Base-by-base conservation (phyloP, 2,113 vertebrate species). In the Thryonomys swinderianus region DNA sequence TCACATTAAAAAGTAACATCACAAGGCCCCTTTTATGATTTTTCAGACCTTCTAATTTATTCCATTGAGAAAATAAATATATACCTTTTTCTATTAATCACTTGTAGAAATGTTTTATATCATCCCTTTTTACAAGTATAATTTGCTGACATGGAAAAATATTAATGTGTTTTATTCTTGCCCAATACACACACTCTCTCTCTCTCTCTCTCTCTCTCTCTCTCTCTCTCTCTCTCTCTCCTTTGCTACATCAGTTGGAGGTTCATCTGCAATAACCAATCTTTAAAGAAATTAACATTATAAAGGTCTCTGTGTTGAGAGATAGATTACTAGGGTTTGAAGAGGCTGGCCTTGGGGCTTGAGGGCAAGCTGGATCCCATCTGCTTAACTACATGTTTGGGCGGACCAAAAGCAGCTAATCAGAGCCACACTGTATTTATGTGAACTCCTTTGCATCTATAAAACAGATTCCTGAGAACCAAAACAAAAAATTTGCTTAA, bases 341-440 rank as follows among this genome's bases (percentile, higher is more conserved):
- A n/a, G 81, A 88, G 61, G 30, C 23, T 93, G 34, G 80, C 91
- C 62, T 88, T 57, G 13, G 69, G 40, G 79, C 32, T 85, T 27
- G 12, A 93, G 71, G 66, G 20, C 27, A 90, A 95, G 90, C 76
- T 66, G 90, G 73, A 73, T 88, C 89, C 48, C 67, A 93, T 93
- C 91, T 87, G 61, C 76, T 88, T 93, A 93, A 93, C 90, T 94
- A 10, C 12, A 37, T 74, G 57, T 93, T 96, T 96, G 34, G 88
- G 93, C 90, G 95, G 96, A 94, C 87, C 84, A 86, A 91, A 93
- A 92, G 73, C 89, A 42, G 91, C 83, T 85, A 85, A 95, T 81
- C 84, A 74, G 76, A 96, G 55, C 88, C 94, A 83, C 55, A 25
- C 2, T 4, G 61, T 48, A 71, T 64, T 93, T 81, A 85, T 79